Evolutionary conservation across 2,797 vertebrate genomes (phyloP), one percentile per base, ranked within the genome.

Genomic region (Chelon labrosus): DNA sequence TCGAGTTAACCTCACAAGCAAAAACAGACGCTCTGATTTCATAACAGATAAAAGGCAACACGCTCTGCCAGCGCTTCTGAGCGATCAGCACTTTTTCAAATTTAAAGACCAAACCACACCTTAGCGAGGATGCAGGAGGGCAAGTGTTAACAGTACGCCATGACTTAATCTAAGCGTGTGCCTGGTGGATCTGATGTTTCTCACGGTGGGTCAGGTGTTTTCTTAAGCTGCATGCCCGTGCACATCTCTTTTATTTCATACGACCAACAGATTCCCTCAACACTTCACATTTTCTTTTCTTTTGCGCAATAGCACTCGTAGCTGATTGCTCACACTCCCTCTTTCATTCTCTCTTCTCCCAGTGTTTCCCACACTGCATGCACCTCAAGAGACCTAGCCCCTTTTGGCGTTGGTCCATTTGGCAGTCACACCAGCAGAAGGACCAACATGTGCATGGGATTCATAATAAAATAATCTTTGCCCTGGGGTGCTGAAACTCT

Each of bases 401-500:
- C 85, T 70, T 88, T 92, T 93, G 87, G 87, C 83, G 7, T 4
- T 0, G 4, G 37, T 90, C 89, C 90, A 90, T 84, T 85, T 89
- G 74, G 80, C 86, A 83, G 79, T 69, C 74, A 75, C 82, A 70
- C 79, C 79, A 70, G 80, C 82, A 87, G 83, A 86, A 83, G 77
- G 79, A 86, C 84, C 72, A 79, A 87, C 83, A 84, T 89, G 80
- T 84, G 91, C 71, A 67, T 81, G 51, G 84, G 85, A 75, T 84
- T 87, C 79, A 79, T 89, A 89, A 90, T 85, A 88, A 88, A 92
- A 90, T 91, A 89, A 91, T 93, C 87, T 91, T 85, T 89, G 84
- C 92, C 93, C 86, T 79, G 71, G 69, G 91, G 93, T 82, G 79
- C 78, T 89, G 93, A 94, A 93, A 94, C 93, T 91, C 68, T 76